Percentiles rank a stretch among this genome's conserved stretches.
Conservation (phyloP, 2,888 invertebrate species). For the Drosophila robusta region DNA sequence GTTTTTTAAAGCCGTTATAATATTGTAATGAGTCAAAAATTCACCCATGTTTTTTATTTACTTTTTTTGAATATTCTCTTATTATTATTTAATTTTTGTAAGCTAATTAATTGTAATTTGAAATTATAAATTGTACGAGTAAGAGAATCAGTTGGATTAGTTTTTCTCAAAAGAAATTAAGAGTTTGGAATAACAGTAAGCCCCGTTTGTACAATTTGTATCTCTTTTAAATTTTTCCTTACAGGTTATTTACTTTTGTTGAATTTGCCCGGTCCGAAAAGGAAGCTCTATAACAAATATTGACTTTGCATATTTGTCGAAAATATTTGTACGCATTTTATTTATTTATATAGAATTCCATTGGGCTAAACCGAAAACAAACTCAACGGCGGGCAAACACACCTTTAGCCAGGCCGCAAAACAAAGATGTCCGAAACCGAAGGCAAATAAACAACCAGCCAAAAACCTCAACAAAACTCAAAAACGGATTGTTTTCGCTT, state of each 20-base stretch:
- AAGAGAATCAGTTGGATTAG: too few relatives aligned
- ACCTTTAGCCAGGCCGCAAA: slow-evolving; percentile 43
- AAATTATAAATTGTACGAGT: too few relatives aligned
- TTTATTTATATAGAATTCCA: slow-evolving; percentile 62
- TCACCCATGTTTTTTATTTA: too few relatives aligned
- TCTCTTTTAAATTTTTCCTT: slow-evolving; percentile 2
- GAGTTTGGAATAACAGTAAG: too few relatives aligned
- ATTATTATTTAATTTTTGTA: too few relatives aligned
- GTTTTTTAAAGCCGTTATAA: too few relatives aligned
- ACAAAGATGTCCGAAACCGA: slow-evolving; percentile 31
- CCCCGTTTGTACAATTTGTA: not conserved
- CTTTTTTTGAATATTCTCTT: too few relatives aligned
- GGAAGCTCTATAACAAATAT: slow-evolving; percentile 56
- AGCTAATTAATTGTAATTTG: too few relatives aligned
- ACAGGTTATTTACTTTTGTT: slow-evolving; percentile 44
- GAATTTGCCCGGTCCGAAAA: slow-evolving; percentile 17
- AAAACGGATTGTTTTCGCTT: slow-evolving; percentile 11
- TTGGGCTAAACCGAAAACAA: slow-evolving; percentile 60
- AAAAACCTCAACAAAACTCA: slow-evolving; percentile 5
- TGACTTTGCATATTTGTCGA: slow-evolving; percentile 65
- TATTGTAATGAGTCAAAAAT: too few relatives aligned
- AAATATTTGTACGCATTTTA: slow-evolving; percentile 58
- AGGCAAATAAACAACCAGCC: slow-evolving; percentile 38
- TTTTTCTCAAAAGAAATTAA: too few relatives aligned
- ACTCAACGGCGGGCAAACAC: slow-evolving; percentile 53